Base-by-base conservation (phyloP, 1,140 invertebrate genomes). In the Popillia japonica region DNA sequence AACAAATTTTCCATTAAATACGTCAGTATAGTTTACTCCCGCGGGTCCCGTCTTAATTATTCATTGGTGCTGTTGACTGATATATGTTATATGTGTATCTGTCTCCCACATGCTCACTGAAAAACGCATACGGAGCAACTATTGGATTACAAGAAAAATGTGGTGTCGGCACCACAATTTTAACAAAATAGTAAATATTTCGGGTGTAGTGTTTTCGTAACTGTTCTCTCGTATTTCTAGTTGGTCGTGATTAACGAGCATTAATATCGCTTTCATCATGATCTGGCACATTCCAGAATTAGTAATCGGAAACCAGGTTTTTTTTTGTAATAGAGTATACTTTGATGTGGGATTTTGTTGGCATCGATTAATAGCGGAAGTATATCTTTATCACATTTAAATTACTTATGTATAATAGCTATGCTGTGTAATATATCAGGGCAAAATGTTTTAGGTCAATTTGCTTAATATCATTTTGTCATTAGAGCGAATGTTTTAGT, bases 161-260 rank as follows among this genome's bases (percentile, higher is more conserved):
- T 27, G 61, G 48, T 17, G 48, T 55, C 27, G 61, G 61, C 61
- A 68, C 17, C 22, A 20, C 20, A 27, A 68, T 68, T 68, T 68
- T 68, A 68, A 68, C 61, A 68, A 68, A 68, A 68, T 68, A 68
- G 22, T 68, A 68, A 68, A 68, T 68, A 68, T 68, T 68, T 7
- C 17, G 27, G 22, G 61, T 14, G 8, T 11, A 34, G 14, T 22
- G 20, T 27, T 68, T 68, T 68, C 61, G 20, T 68, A 34, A 20
- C 22, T 10, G 9, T 7, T 17, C 20, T 23, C 61, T 22, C 22
- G 22, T 68, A 22, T 68, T 68, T 68, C 48, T 55, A 55, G 61
- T 68, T 68, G 61, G 61, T 4, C 11, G 61, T 68, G 61, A 68
- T 68, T 68, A 68, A 68, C 22, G 22, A 27, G 61, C 11, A 34